A percentile compares a stretch with the other conserved stretches of the same genome.
phyloP scores from a whole-genome alignment of 1,140 invertebrate genomes.

The Calephelis nemesis region DNA sequence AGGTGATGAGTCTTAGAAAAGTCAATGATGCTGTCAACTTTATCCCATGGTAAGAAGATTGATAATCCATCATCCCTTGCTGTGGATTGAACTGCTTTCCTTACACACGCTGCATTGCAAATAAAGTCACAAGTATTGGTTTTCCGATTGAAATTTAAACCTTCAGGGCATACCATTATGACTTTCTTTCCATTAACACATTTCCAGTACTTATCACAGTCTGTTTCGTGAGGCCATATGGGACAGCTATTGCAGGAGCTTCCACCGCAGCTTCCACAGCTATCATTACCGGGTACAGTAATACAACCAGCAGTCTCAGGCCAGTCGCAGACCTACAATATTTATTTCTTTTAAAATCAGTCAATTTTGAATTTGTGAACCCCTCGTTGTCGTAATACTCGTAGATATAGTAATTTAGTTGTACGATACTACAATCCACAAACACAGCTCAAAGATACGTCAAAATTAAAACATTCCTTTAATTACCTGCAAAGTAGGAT shows the following conservation, averaged over 20 bases:
- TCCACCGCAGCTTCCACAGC: background rate
- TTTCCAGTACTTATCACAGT: constrained; percentile 33
- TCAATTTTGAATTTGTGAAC: too few relatives aligned
- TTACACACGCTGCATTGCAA: background rate
- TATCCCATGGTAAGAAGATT: background rate
- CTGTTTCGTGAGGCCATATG: constrained; percentile 31
- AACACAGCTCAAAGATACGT: too few relatives aligned
- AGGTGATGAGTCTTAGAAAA: background rate
- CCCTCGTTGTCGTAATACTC: too few relatives aligned
- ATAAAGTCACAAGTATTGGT: background rate
- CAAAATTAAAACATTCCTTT: too few relatives aligned
- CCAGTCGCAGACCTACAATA: background rate
- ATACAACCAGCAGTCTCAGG: background rate
- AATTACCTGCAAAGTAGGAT: constrained; percentile 4
- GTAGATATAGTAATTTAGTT: too few relatives aligned
- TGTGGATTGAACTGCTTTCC: background rate
- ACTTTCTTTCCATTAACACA: constrained; percentile 27
- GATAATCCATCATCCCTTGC: background rate
- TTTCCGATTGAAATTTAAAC: constrained; percentile 18
- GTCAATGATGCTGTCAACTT: constrained; percentile 4
- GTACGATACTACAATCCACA: too few relatives aligned
- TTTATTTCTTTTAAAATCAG: background rate
- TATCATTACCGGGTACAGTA: background rate
- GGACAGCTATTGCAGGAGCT: constrained; percentile 31
- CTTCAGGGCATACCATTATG: constrained; percentile 13